Base-by-base conservation (phyloP, 2,888 invertebrate species). In the Plagodis pulveraria region DNA sequence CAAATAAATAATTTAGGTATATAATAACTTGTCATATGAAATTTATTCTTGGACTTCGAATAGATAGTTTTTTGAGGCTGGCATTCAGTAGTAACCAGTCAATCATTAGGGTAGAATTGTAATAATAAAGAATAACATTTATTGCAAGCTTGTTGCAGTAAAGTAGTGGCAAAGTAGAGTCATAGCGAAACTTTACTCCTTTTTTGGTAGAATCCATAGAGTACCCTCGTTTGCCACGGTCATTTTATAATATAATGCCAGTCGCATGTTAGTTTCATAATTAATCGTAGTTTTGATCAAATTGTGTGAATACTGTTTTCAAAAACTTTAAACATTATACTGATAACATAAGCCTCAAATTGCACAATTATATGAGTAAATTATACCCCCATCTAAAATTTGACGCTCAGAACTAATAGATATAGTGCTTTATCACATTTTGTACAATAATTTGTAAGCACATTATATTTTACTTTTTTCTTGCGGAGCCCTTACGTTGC, bases 401-500 rank as follows among this genome's bases (percentile, higher is more conserved):
- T 43, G 6, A n/a, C 8, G 41, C 36, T 5, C 12, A 57, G 34
- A 53, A 9, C 8, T 42, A 61, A 65, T 55, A 55, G 45, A 62
- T 70, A 75, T 76, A 73, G 73, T 69, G 69, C 73, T 83, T 84
- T 74, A 69, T 80, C 80, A 81, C 82, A 74, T 78, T 69, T 81
- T 80, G 78, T 73, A 77, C 79, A 80, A 82, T 83, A 82, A 82
- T 84, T 84, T 83, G 80, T 82, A 78, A 89, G 91, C 92, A 91
- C 91, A 89, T 90, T 92, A 87, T 89, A 91, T 80, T 87, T 91
- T 91, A 88, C 81, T 91, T 92, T 91, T 91, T 92, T 92, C 91
- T 92, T 92, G 92, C 92, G 92, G 92, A 92, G 92, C 89, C 91
- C 91, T 91, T 91, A 89, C 90, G 87, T 91, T 91, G 89, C 84